Conservation (phyloP, 1,140 invertebrate species). For the Papilio polytes region DNA sequence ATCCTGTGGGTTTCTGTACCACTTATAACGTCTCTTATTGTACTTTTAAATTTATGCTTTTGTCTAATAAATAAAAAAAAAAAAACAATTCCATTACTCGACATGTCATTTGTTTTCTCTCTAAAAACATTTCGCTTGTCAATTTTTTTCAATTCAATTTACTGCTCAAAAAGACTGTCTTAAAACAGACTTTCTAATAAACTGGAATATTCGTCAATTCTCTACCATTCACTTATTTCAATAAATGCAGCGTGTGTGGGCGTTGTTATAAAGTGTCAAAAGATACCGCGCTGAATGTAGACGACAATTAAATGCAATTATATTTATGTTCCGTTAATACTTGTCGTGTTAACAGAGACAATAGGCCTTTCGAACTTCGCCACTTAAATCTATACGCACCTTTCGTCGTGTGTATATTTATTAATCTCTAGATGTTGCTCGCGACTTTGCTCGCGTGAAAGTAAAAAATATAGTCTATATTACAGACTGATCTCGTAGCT, state of each 20-base stretch:
- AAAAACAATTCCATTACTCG: background rate
- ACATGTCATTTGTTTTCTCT: background rate
- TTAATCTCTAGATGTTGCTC: too few species aligned
- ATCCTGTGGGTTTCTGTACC: too few species aligned
- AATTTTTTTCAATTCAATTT: background rate
- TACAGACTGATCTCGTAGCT: too few species aligned
- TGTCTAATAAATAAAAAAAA: too few species aligned
- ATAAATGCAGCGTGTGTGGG: constrained; percentile 7
- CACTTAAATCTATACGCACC: background rate
- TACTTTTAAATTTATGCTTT: too few species aligned
- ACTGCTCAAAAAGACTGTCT: background rate
- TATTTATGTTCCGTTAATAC: constrained; percentile 11
- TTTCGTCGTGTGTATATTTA: background rate
- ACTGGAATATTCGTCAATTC: background rate
- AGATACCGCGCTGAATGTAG: constrained; percentile 4
- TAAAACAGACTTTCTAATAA: background rate
- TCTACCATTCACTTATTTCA: background rate
- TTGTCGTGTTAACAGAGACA: background rate
- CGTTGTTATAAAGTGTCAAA: constrained; percentile 17
- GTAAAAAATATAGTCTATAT: too few species aligned
- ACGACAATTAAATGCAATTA: constrained; percentile 26
- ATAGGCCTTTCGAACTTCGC: background rate
- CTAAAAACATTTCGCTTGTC: too few species aligned
- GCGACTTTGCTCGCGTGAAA: too few species aligned
- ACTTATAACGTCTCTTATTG: too few species aligned